Evolutionary conservation across 2,113 vertebrate species (phyloP).

Genomic region (Epinephelus cyanopodus): DNA sequence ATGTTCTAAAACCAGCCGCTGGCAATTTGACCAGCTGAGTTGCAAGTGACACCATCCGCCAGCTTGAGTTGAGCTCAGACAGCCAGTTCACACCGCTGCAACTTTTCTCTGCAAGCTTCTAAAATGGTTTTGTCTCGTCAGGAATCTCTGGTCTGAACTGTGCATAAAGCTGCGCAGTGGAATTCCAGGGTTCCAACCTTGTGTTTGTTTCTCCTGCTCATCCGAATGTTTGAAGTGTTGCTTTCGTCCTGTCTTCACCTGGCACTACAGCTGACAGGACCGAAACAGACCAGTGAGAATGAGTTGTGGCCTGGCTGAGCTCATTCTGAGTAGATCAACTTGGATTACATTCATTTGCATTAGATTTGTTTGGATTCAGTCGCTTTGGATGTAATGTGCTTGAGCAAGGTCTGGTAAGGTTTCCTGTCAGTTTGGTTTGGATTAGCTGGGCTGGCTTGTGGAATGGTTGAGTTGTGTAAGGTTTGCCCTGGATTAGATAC

Average conservation of each 20-base stretch:
- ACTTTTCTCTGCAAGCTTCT: too few species aligned
- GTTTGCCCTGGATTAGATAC: constrained; percentile 56
- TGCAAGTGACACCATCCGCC: too few species aligned
- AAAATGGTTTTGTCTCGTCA: too few species aligned
- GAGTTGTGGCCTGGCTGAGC: constrained; percentile 35
- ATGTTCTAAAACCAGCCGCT: too few species aligned
- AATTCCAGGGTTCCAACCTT: neutral
- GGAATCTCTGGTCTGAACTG: too few species aligned
- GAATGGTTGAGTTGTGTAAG: constrained; percentile 31
- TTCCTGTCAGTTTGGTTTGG: constrained; percentile 58
- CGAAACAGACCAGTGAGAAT: constrained; percentile 32
- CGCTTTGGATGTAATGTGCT: constrained; percentile 36
- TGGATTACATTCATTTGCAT: constrained; percentile 68
- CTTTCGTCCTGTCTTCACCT: constrained; percentile 14
- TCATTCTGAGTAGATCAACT: constrained; percentile 62
- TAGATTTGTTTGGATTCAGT: constrained; percentile 42
- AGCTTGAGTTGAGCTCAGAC: too few species aligned
- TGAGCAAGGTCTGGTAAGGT: constrained; percentile 21
- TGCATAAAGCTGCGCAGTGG: neutral
- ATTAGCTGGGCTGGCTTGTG: constrained; percentile 38
- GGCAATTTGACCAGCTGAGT: too few species aligned
- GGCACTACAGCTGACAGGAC: neutral
- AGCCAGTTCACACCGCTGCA: too few species aligned
- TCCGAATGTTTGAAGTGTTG: constrained; percentile 33
- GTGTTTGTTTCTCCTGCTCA: neutral